phyloP scores from a whole-genome alignment of 2,888 invertebrate genomes.

The Listrodromus nycthemerus region DNA sequence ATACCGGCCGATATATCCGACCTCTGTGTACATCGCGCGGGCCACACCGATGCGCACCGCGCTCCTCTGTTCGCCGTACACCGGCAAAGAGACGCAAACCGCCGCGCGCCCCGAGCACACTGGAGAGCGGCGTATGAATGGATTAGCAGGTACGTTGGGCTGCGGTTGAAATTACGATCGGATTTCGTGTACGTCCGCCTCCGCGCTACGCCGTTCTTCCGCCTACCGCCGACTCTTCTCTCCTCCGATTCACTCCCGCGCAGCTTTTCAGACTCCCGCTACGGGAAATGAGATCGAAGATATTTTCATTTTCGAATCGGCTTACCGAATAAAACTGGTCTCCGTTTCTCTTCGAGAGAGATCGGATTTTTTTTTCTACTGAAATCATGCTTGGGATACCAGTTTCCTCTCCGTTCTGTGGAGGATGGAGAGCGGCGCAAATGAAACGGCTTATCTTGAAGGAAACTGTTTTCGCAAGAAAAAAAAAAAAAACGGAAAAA shows the following conservation, averaged over 20 bases:
- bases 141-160: constrained; percentile 82
- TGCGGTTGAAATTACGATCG: constrained; percentile 83
- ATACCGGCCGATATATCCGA: constrained; percentile 84
- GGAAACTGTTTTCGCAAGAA: no score
- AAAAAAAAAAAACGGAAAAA: no score
- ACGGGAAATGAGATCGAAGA: constrained; percentile 43
- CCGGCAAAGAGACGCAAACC: constrained; percentile 49
- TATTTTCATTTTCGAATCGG: constrained; percentile 54
- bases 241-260: neutral
- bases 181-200: constrained; percentile 77
- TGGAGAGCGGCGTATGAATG: constrained; percentile 81
- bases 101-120: constrained; percentile 47
- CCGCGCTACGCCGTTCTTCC: constrained; percentile 46
- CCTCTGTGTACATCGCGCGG: constrained; percentile 81
- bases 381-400: no score
- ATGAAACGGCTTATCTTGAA: no score
- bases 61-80: constrained; percentile 38
- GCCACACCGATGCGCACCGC: constrained; percentile 60
- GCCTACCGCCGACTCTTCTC: constrained; percentile 24
- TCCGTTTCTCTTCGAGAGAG: neutral
- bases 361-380: no score
- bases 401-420: no score
- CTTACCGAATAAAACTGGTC: constrained; percentile 4
- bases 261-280: constrained; percentile 19
- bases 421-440: no score